These are phyloP conservation scores for Zophobas morio DNA, from an alignment of 1,140 invertebrate species.

Conservation along the genomic window DNA sequence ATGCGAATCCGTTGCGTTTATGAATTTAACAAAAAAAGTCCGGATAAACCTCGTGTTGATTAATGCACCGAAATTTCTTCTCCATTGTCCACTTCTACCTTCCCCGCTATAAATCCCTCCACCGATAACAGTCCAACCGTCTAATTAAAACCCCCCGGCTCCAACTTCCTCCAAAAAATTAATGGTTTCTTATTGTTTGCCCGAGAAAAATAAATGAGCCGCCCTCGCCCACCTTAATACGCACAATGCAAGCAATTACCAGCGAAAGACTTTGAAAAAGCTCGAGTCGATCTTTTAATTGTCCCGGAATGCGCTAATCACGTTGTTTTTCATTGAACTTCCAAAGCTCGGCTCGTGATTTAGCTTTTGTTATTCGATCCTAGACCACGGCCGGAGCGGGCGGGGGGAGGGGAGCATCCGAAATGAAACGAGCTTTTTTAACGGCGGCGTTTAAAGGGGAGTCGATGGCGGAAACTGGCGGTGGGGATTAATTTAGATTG, in stretches of 20 bases:
- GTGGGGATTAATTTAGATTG: constrained; percentile 69
- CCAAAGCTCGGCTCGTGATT: constrained; percentile 39
- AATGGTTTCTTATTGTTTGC: neutral
- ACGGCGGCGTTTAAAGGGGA: constrained; percentile 52
- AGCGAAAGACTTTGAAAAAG: neutral
- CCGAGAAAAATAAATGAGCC: neutral
- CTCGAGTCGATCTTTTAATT: constrained; percentile 26
- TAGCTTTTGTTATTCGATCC: constrained; percentile 53
- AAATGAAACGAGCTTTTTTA: constrained; percentile 57
- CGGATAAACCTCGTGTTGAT: too few species aligned
- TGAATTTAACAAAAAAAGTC: too few species aligned
- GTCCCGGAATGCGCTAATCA: constrained; percentile 16
- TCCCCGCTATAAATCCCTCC: too few species aligned
- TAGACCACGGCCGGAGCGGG: neutral
- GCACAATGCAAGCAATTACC: too few species aligned
- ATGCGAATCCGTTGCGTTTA: too few species aligned
- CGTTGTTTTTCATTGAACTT: constrained; percentile 17
- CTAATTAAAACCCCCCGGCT: neutral
- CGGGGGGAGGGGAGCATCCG: constrained; percentile 10
- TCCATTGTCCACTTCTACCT: too few species aligned
- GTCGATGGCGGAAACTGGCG: constrained; percentile 55
- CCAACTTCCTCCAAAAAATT: neutral
- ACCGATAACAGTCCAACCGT: too few species aligned
- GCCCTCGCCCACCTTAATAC: neutral
- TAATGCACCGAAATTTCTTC: too few species aligned